Percentiles rank a stretch among this genome's conserved stretches.
These are phyloP conservation scores for Dorcus parallelipipedus DNA, from an alignment of 2,888 invertebrate species.

Conservation along the genomic window DNA sequence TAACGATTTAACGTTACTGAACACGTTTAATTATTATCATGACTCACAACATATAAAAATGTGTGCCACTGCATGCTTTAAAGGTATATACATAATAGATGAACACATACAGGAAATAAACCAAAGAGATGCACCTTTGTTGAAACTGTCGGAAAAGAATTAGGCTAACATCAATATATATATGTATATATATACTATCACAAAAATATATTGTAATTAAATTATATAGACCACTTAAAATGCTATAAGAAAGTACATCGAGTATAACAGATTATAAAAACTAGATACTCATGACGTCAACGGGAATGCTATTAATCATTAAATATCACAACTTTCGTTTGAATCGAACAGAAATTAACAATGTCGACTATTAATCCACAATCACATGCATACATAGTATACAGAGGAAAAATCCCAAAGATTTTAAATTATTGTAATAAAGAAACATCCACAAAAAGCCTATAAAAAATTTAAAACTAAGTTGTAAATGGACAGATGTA, in stretches of 20 bases:
- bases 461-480: too few relatives aligned
- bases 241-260: background rate
- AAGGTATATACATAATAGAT: background rate
- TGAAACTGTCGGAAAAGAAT: background rate
- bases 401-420: background rate
- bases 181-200: background rate
- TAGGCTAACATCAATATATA: slow-evolving; percentile 1
- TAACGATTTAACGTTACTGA: too few relatives aligned
- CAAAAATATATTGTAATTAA: background rate
- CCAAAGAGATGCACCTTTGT: background rate
- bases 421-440: background rate
- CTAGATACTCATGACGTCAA: background rate
- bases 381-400: slow-evolving; percentile 13
- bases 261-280: background rate
- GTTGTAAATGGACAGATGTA: too few relatives aligned
- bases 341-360: background rate
- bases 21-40: too few relatives aligned
- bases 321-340: slow-evolving; percentile 3
- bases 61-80: too few relatives aligned
- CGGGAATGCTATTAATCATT: background rate
- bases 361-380: background rate
- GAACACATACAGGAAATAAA: background rate
- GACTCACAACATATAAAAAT: too few relatives aligned
- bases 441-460: background rate
- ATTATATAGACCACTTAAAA: background rate